phyloP scores from a whole-genome alignment of 2,797 vertebrate genomes.

The Halcyon smyrnensis region DNA sequence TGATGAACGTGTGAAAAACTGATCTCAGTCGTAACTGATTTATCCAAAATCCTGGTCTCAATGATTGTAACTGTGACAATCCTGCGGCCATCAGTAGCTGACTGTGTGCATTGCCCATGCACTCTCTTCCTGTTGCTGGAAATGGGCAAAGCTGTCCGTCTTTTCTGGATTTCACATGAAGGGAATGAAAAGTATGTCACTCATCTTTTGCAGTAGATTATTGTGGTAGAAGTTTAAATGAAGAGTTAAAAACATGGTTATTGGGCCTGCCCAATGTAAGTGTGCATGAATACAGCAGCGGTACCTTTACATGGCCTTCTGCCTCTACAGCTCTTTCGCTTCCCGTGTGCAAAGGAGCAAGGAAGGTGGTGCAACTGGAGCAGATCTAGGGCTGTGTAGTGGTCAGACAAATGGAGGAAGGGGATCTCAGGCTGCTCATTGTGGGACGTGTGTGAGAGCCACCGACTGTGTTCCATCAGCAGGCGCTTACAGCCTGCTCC shows the following conservation, averaged over 20 bases:
- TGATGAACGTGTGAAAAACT: neutral
- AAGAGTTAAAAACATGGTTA: neutral
- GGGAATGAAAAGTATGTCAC: neutral
- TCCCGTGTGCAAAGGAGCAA: fast-evolving
- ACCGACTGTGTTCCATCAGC: neutral
- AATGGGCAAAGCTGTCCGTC: neutral
- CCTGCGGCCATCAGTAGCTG: neutral
- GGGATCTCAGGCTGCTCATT: neutral
- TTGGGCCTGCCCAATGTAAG: neutral
- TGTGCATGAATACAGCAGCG: neutral
- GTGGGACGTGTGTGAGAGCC: neutral
- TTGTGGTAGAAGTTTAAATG: neutral
- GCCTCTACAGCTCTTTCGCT: neutral
- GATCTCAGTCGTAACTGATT: neutral
- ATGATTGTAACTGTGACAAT: neutral
- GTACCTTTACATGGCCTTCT: neutral
- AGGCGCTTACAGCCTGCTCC: neutral
- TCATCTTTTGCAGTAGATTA: neutral
- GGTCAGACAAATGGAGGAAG: neutral
- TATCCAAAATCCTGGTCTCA: neutral
- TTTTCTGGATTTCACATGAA: neutral
- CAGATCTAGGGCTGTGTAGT: fast-evolving
- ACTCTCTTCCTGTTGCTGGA: neutral
- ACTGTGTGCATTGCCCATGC: fast-evolving
- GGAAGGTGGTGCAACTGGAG: fast-evolving